Evolutionary conservation across 2,797 vertebrate genomes (phyloP), one percentile per base, ranked within the genome.

Genomic region (Hippoglossus hippoglossus): DNA sequence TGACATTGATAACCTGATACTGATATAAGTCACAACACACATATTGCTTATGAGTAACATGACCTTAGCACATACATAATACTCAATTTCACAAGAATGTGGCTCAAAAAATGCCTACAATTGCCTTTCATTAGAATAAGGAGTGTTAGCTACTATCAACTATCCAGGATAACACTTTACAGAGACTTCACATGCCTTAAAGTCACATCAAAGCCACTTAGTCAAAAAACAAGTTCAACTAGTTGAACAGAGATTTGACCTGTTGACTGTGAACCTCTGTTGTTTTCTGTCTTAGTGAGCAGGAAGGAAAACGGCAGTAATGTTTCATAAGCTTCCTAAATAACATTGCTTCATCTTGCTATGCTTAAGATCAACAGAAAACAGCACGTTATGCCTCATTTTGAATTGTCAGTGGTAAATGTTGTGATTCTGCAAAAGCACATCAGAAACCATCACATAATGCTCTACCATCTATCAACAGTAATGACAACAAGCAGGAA

Each of bases 181-280:
- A 26, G 64, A 46, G 58, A 49, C 11, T 25, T 71, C 13, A 60
- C 13, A 60, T 28, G 28, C 22, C 19, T 39, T 36, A 47, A 26
- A 57, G 2, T 63, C 22, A 49, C 24, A 44, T n/a, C 51, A 25
- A 50, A 44, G 62, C 19, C 15, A 22, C 15, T 39, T 67, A 53
- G 50, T 52, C 5, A 60, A 65, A 79, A 77, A 72, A 51, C 77
- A 79, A 61, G 67, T 66, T 63, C 5, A 77, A 57, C 51, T 63
- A 36, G 59, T 66, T 52, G 10, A n/a, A 59, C 47, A 56, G 19
- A 58, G 12, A 36, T 47, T 53, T 67, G 50, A 41, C 49, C 58
- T 25, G 12, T 15, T n/a, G 19, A 6, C 15, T 22, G 57, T 46
- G 25, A 44, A 19, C 16, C 18, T 41, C 5, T 19, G 10, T 41